A percentile compares a stretch with the other conserved stretches of the same genome.
These are phyloP conservation scores for Rhagonycha lutea DNA, from an alignment of 2,888 invertebrate species.

Conservation along the genomic window DNA sequence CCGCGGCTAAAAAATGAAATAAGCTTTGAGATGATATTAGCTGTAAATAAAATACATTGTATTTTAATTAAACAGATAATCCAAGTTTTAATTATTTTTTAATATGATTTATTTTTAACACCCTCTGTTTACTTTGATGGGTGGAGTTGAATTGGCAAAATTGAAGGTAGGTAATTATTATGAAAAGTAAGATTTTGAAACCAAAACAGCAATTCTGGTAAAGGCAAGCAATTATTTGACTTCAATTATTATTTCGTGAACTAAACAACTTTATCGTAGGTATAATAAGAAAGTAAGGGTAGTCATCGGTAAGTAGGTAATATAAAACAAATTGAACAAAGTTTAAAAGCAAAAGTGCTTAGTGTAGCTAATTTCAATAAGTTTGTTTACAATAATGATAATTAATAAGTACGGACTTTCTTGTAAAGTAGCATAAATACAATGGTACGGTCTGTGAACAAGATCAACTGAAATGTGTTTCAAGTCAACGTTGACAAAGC, in stretches of 20 bases:
- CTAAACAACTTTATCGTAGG: neutral
- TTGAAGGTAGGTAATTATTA: neutral
- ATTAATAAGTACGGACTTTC: conserved; percentile 4
- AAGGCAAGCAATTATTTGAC: neutral
- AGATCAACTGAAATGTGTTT: conserved; percentile 43
- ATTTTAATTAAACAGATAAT: neutral
- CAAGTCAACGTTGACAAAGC: conserved; percentile 47
- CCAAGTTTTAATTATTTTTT: neutral
- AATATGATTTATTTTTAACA: neutral
- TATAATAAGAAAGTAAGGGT: neutral
- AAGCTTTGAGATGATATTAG: neutral
- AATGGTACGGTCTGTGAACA: conserved; percentile 20
- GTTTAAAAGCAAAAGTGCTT: neutral
- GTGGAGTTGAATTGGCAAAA: neutral
- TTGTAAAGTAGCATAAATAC: conserved; percentile 6
- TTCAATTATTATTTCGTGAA: neutral
- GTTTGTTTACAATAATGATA: conserved; percentile 1
- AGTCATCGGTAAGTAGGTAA: neutral
- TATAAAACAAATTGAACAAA: neutral
- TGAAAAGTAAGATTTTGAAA: neutral
- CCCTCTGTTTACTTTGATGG: neutral
- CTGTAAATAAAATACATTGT: neutral
- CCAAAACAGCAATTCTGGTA: neutral
- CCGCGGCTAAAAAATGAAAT: neutral
- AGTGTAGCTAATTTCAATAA: neutral